Percentiles rank a stretch among this genome's conserved stretches.
Evolutionary conservation across 2,113 vertebrate species (phyloP).

Genomic region (Spea multiplicata): DNA sequence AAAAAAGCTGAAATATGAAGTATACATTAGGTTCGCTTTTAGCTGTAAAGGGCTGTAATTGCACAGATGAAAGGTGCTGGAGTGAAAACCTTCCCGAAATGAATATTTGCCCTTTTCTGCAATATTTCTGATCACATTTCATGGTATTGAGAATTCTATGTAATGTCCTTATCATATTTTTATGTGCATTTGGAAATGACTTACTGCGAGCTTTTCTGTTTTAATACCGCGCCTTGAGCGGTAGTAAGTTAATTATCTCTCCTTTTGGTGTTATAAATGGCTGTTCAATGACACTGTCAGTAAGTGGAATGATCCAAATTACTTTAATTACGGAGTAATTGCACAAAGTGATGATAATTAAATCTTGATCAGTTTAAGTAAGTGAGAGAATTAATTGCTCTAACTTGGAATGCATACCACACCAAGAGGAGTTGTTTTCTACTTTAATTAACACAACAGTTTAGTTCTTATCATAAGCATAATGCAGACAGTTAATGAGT

Average conservation of each 20-base stretch:
- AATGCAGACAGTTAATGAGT: conserved; percentile 76
- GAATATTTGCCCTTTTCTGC: conserved; percentile 40
- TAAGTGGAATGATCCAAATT: conserved; percentile 91
- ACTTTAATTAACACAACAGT: conserved; percentile 76
- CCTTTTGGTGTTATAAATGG: conserved; percentile 74
- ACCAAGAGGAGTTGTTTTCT: conserved; percentile 74
- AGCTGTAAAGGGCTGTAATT: too few species aligned
- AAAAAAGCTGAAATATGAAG: too few species aligned
- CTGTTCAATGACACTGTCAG: conserved; percentile 85
- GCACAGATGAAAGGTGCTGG: too few species aligned
- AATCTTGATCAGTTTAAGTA: conserved; percentile 99
- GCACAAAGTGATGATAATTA: conserved; percentile 95
- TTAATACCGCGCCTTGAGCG: conserved; percentile 67
- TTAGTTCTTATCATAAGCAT: conserved; percentile 76
- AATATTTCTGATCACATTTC: conserved; percentile 46
- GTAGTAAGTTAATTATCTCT: conserved; percentile 82
- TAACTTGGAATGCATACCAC: conserved; percentile 79
- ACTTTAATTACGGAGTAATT: conserved; percentile 99
- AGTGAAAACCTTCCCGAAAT: neutral
- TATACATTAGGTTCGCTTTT: too few species aligned
- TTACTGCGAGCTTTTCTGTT: conserved; percentile 60
- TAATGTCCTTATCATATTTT: conserved; percentile 50
- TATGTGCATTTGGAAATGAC: conserved; percentile 62
- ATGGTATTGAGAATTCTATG: conserved; percentile 42
- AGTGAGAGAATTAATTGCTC: conserved; percentile 96